phyloP scores from a whole-genome alignment of 2,113 vertebrate genomes.

The Prunella fulvescens region DNA sequence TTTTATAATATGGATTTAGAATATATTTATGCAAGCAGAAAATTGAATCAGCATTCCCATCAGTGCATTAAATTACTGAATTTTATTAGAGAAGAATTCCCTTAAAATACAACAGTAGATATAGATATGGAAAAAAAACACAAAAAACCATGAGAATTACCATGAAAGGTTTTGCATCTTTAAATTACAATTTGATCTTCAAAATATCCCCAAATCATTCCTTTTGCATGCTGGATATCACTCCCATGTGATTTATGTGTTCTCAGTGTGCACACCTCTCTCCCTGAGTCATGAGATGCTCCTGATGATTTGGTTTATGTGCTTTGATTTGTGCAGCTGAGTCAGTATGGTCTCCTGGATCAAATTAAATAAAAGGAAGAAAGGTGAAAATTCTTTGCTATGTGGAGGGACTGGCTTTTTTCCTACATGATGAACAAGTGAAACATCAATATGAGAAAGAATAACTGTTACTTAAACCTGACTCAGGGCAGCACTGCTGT shows the following conservation, averaged over 20 bases:
- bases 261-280: neutral
- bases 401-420: neutral
- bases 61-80: slow-evolving; percentile 52
- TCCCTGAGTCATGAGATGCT: neutral
- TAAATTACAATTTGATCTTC: neutral
- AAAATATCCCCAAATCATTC: neutral
- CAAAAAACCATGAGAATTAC: neutral
- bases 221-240: neutral
- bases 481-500: neutral
- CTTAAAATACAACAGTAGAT: neutral
- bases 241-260: neutral
- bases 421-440: neutral
- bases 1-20: slow-evolving; percentile 55
- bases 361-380: neutral
- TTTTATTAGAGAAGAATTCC: slow-evolving; percentile 48
- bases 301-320: neutral
- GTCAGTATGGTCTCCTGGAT: neutral
- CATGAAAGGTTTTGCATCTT: neutral
- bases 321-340: slow-evolving; percentile 7
- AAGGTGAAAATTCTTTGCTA: neutral
- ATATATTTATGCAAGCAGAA: slow-evolving; percentile 68
- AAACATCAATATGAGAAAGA: neutral
- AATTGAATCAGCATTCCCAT: slow-evolving; percentile 65
- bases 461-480: neutral
- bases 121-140: neutral